Conservation (phyloP, 2,797 vertebrate genomes). For the Pangasius djambal region DNA sequence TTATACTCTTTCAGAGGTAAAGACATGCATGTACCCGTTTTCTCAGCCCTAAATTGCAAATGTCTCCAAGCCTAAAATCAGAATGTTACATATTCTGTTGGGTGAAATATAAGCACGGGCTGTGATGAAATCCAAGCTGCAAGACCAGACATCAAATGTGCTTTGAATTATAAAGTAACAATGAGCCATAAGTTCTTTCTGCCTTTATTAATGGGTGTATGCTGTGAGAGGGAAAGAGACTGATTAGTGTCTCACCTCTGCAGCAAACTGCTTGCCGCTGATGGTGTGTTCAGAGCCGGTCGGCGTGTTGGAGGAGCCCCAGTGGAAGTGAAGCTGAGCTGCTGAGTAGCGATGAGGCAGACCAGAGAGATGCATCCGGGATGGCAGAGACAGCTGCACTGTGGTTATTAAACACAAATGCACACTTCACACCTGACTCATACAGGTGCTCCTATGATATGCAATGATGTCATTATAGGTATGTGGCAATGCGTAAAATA, state of each 20-base stretch:
- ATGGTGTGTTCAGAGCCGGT: conserved; percentile 89
- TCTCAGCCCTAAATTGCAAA: conserved; percentile 25
- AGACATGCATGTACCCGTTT: conserved; percentile 27
- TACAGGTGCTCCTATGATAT: neutral
- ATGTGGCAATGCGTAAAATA: neutral
- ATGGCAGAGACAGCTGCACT: conserved; percentile 86
- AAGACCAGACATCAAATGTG: conserved; percentile 46
- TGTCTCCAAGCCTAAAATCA: conserved; percentile 41
- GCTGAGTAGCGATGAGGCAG: conserved; percentile 85
- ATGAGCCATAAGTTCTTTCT: neutral
- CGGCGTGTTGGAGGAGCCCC: conserved; percentile 81
- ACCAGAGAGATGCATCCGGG: conserved; percentile 81
- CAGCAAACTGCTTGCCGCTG: conserved; percentile 83
- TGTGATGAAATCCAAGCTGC: conserved; percentile 34
- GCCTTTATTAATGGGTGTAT: neutral
- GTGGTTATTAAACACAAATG: conserved; percentile 57
- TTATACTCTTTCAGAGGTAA: neutral
- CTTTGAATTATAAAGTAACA: neutral
- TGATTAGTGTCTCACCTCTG: conserved; percentile 81
- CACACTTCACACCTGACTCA: neutral
- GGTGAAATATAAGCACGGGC: conserved; percentile 26
- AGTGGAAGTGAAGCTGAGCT: conserved; percentile 91
- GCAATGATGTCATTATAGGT: neutral
- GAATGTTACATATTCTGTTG: conserved; percentile 10
- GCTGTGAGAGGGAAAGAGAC: neutral